A percentile compares a stretch with the other conserved stretches of the same genome.
Conservation (phyloP, 2,797 vertebrate genomes). For the Jordanella pulchra region DNA sequence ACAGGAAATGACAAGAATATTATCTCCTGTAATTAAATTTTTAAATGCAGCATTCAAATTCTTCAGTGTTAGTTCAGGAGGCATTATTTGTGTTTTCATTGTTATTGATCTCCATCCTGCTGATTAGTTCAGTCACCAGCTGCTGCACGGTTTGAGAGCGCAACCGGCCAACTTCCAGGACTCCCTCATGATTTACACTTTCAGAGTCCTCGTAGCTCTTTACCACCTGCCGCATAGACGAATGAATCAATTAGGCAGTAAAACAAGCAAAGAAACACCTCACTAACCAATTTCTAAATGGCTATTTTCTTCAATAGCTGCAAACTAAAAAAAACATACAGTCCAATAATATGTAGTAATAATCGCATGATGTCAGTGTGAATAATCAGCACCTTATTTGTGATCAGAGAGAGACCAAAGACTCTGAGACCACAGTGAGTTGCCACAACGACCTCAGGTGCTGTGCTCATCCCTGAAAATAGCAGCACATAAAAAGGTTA, state of each 20-base stretch:
- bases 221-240: conserved; percentile 65
- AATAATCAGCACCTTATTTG: conserved; percentile 75
- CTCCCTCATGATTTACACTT: conserved; percentile 76
- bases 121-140: conserved; percentile 78
- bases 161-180: conserved; percentile 77
- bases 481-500: neutral
- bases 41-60: conserved; percentile 16
- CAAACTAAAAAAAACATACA: neutral
- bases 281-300: neutral
- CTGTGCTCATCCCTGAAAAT: conserved; percentile 82
- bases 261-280: neutral
- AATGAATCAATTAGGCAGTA: neutral
- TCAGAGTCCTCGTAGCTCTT: conserved; percentile 78
- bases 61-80: conserved; percentile 36
- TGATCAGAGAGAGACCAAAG: conserved; percentile 84
- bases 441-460: conserved; percentile 79
- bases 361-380: neutral
- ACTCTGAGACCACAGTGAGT: conserved; percentile 80
- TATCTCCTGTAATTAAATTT: neutral
- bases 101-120: conserved; percentile 80
- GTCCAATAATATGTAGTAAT: neutral
- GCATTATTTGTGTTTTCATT: conserved; percentile 48
- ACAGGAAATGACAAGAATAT: conserved; percentile 1
- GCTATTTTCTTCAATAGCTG: neutral
- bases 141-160: conserved; percentile 77